phyloP scores from a whole-genome alignment of 2,113 vertebrate species.

The Mastomys natalensis region DNA sequence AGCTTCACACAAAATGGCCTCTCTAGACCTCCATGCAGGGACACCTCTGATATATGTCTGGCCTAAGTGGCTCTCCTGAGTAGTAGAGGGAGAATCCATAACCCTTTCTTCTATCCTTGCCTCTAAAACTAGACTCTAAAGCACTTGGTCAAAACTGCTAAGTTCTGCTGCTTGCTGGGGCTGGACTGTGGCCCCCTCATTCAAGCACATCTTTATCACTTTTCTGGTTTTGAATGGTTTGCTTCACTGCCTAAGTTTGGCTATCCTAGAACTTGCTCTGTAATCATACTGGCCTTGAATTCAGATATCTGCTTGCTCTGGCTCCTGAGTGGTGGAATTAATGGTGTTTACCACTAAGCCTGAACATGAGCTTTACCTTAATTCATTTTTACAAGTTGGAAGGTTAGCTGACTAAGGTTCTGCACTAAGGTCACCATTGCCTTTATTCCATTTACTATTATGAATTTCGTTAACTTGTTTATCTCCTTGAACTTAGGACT shows the following conservation, averaged over 20 bases:
- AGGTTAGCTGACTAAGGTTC: not conserved
- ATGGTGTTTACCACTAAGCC: not conserved
- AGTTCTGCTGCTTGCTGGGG: not conserved
- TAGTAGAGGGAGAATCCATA: not conserved
- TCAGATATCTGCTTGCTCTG: not conserved
- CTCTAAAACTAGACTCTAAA: not conserved
- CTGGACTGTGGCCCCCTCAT: not conserved
- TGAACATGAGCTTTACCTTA: not conserved
- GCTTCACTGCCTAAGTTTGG: not conserved
- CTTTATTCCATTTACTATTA: not conserved
- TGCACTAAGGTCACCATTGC: not conserved
- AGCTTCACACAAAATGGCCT: not conserved
- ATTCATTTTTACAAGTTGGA: not conserved
- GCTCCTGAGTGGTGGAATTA: not conserved
- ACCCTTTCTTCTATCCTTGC: not conserved
- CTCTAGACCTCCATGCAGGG: not conserved
- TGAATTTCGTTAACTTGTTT: not conserved
- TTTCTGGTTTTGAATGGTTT: not conserved
- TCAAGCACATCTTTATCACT: not conserved
- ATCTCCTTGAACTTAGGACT: not conserved
- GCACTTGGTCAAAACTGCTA: not conserved
- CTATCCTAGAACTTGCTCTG: not conserved
- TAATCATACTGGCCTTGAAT: not conserved
- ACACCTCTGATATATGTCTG: not conserved
- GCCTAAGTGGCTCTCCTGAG: not conserved